phyloP scores from a whole-genome alignment of 2,888 invertebrate species.

The Oithona nana region DNA sequence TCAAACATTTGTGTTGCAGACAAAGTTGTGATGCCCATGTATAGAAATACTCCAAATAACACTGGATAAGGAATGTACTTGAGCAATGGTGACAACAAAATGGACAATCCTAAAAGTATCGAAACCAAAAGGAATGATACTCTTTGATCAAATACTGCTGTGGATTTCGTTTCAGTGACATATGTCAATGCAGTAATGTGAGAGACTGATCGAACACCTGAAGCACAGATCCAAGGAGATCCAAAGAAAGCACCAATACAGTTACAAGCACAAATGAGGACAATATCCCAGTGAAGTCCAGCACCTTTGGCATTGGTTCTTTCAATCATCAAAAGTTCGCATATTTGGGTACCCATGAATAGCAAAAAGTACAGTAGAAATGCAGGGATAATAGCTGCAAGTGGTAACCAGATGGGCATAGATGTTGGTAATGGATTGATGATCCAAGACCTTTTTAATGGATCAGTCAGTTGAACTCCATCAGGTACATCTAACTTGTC shows the following conservation, averaged over 20 bases:
- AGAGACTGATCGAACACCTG: conserved; percentile 79
- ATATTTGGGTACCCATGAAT: conserved; percentile 93
- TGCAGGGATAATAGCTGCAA: conserved; percentile 67
- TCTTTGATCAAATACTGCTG: conserved; percentile 72
- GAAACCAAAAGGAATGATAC: conserved; percentile 62
- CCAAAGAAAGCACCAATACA: conserved; percentile 40
- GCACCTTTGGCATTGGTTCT: conserved; percentile 84
- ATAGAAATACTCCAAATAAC: conserved; percentile 86
- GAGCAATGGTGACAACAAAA: conserved; percentile 58
- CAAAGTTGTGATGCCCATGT: conserved; percentile 72
- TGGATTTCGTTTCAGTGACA: conserved; percentile 72
- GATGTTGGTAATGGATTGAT: conserved; percentile 50
- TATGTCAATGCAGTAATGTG: conserved; percentile 84
- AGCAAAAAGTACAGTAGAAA: conserved; percentile 82
- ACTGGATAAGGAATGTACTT: conserved; percentile 83
- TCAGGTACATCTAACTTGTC: conserved; percentile 64
- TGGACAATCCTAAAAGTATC: conserved; percentile 58
- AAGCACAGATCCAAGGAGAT: conserved; percentile 89
- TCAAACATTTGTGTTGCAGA: conserved; percentile 87
- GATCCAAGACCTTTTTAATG: conserved; percentile 46
- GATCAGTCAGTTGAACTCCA: conserved; percentile 45
- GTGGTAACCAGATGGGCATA: conserved; percentile 54
- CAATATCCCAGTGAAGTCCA: conserved; percentile 87
- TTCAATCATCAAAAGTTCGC: conserved; percentile 84
- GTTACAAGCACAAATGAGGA: conserved; percentile 66